Conservation (phyloP, 92 coral and sea anemone genomes). For the Pocillopora meandrina region DNA sequence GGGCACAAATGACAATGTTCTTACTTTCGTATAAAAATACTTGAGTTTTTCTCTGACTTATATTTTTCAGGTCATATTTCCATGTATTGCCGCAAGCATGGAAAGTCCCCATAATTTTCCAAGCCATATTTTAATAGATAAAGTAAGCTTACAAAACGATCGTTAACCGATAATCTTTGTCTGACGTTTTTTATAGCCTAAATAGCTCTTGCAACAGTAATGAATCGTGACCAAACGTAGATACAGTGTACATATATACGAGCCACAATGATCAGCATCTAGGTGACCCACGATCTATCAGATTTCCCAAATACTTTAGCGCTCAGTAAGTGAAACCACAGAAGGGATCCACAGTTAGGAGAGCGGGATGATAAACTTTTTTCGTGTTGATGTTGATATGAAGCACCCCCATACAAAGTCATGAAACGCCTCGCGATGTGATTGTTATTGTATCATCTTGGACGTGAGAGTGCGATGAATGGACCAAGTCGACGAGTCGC, state of each 20-base stretch:
- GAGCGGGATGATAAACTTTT: background rate
- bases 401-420: background rate
- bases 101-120: conserved; percentile 4
- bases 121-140: background rate
- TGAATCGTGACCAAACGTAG: background rate
- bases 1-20: conserved; percentile 4
- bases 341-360: conserved; percentile 2
- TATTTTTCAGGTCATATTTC: conserved; percentile 23
- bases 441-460: background rate
- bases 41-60: background rate
- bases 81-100: conserved; percentile 2
- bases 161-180: background rate
- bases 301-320: conserved; percentile 1
- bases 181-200: background rate
- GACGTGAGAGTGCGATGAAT: conserved; percentile 10
- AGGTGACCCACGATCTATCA: conserved; percentile 1
- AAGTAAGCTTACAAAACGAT: conserved; percentile 3
- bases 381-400: background rate
- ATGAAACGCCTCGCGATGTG: background rate
- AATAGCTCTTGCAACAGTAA: conserved; percentile 3
- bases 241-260: background rate
- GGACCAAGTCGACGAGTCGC: conserved; percentile 15
- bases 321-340: background rate
- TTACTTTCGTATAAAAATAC: conserved; percentile 1
- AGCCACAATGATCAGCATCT: background rate